phyloP scores from a whole-genome alignment of 2,113 vertebrate species.

The Symphodus melops region DNA sequence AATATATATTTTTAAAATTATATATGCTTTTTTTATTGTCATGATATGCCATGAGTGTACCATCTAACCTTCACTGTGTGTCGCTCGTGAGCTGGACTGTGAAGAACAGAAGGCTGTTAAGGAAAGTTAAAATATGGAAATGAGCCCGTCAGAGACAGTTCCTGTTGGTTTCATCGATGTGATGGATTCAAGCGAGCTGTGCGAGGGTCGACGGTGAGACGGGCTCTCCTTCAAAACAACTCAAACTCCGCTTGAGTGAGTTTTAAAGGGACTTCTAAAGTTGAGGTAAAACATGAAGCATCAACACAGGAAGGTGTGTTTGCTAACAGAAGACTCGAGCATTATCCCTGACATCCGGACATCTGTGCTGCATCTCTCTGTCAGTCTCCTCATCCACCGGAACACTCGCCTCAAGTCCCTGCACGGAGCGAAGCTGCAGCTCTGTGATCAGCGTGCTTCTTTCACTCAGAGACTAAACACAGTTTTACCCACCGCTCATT shows the following conservation, averaged over 20 bases:
- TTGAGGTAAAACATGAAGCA: slow-evolving; percentile 26
- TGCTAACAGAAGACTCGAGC: neutral
- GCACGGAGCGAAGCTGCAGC: slow-evolving; percentile 1
- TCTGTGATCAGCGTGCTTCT: slow-evolving; percentile 14
- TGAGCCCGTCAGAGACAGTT: neutral
- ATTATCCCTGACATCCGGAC: slow-evolving; percentile 39
- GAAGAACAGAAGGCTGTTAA: neutral
- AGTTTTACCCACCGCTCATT: neutral
- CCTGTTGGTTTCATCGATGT: neutral
- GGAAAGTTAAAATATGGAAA: neutral
- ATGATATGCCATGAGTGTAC: slow-evolving; percentile 23
- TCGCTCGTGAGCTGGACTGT: neutral
- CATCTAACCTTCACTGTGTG: neutral
- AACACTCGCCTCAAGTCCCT: neutral
- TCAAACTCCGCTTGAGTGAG: neutral
- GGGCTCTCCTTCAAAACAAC: slow-evolving; percentile 4
- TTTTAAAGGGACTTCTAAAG: slow-evolving; percentile 35
- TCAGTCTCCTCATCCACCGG: neutral
- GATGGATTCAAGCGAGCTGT: neutral
- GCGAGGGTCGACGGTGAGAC: slow-evolving; percentile 22
- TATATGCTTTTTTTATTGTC: slow-evolving; percentile 21
- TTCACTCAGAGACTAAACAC: slow-evolving; percentile 15
- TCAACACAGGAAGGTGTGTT: slow-evolving; percentile 1
- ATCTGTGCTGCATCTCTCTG: slow-evolving; percentile 36
- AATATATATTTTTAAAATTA: no score